Base-by-base conservation (phyloP, 1,140 invertebrate species). In the Heliconius himera region DNA sequence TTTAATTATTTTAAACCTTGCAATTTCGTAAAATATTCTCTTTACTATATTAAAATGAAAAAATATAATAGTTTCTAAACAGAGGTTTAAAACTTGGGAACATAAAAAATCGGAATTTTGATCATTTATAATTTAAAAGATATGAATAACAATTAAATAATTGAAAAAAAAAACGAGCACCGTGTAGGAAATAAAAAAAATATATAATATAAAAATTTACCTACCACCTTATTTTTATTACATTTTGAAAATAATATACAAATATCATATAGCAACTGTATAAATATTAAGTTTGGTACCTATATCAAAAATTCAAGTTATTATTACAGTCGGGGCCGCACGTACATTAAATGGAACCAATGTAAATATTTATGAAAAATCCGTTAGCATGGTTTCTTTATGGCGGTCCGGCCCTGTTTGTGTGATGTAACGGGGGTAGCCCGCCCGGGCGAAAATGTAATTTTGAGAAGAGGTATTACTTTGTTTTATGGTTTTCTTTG, bases 301-400 rank as follows among this genome's bases (percentile, higher is more conserved):
- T 36, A 29, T 66, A 74, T 79, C 9, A 79, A 41, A 74, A 79
- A 79, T 74, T 74, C 77, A 79, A 56, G 46, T 36, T 41, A 79
- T 79, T 74, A 74, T 60, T 78, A 78, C 72, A 66, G n/a, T 9
- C 51, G 16, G 22, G 56, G 51, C 73, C 38, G 56, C 72, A 74
- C 46, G 41, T 76, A 83, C 82, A 72, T 85, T 80, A 82, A 83
- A 89, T 81, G 80, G 81, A 80, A 81, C 78, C 73, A 84, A 83
- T 46, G 79, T 88, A 89, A 89, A 88, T 88, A 89, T 89, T 89
- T 88, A 87, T 82, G 73, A 82, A 81, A 80, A 82, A 82, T 76
- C 73, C 74, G 73, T 78, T 77, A 80, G 79, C 83, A 84, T 85
- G 83, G 85, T 84, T 82, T 73, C 73, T 82, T 82, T 81, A 85